Conservation (phyloP, 2,113 vertebrate species). For the Forbesichthys papilliferus region DNA sequence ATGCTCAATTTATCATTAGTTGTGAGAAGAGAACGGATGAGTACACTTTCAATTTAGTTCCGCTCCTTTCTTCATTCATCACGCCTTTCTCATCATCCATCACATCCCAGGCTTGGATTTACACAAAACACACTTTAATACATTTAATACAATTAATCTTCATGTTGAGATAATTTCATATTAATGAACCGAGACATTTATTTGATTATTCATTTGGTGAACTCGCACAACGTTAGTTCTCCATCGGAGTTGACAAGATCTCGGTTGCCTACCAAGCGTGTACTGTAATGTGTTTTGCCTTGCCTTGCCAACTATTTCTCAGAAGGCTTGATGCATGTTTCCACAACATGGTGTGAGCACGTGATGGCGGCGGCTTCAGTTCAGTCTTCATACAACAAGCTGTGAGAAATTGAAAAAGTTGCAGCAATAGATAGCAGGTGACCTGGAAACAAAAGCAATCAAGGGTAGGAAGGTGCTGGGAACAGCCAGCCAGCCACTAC, state of each 20-base stretch:
- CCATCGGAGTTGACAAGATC: slow-evolving; percentile 75
- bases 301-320: slow-evolving; percentile 36
- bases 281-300: slow-evolving; percentile 38
- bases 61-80: slow-evolving; percentile 98
- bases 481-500: slow-evolving; percentile 23
- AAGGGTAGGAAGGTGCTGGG: slow-evolving; percentile 48
- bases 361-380: slow-evolving; percentile 64
- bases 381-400: slow-evolving; percentile 78
- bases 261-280: slow-evolving; percentile 50
- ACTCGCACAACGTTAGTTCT: slow-evolving; percentile 79
- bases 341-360: slow-evolving; percentile 3
- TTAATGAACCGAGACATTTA: slow-evolving; percentile 90
- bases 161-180: slow-evolving; percentile 91
- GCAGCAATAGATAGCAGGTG: slow-evolving; percentile 77
- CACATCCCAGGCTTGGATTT: slow-evolving; percentile 73
- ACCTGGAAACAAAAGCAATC: slow-evolving; percentile 82
- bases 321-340: slow-evolving; percentile 43
- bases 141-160: slow-evolving; percentile 98
- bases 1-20: slow-evolving; percentile 99
- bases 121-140: slow-evolving; percentile 86
- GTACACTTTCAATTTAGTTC: slow-evolving; percentile 99
- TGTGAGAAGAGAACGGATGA: slow-evolving; percentile 97
- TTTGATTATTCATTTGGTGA: slow-evolving; percentile 85
- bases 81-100: slow-evolving; percentile 91
- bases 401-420: slow-evolving; percentile 85